Conservation (phyloP, 2,113 vertebrate species). For the Halcyon malimbica region DNA sequence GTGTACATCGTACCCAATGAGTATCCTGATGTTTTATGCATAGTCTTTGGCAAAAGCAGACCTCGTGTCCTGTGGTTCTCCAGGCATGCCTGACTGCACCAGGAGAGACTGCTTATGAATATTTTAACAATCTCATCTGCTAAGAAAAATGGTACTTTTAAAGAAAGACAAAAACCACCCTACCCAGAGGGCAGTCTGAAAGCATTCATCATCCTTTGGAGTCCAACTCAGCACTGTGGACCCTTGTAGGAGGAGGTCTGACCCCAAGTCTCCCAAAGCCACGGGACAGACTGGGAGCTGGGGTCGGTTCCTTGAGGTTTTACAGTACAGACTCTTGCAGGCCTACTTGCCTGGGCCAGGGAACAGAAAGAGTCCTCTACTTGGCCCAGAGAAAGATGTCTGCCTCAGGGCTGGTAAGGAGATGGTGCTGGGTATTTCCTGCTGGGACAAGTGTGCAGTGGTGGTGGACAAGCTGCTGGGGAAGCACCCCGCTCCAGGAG, state of each 20-base stretch:
- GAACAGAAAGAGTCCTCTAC: not conserved
- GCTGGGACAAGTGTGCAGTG: not conserved
- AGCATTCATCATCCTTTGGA: not conserved
- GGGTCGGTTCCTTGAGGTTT: not conserved
- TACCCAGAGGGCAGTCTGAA: not conserved
- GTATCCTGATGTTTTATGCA: not conserved
- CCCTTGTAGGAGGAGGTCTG: not conserved
- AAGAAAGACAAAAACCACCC: not conserved
- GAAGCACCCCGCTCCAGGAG: accelerated
- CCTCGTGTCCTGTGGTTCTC: not conserved
- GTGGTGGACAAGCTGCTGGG: not conserved
- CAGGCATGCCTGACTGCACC: not conserved
- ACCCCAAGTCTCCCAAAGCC: not conserved
- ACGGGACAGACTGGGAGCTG: not conserved
- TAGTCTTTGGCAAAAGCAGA: not conserved
- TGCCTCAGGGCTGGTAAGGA: accelerated
- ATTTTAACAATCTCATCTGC: not conserved
- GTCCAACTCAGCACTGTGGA: not conserved
- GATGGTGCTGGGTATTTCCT: not conserved
- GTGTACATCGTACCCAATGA: not conserved
- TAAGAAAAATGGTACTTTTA: not conserved
- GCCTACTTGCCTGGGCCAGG: not conserved
- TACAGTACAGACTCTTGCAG: not conserved
- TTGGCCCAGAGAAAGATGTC: not conserved
- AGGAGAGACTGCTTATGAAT: not conserved